A percentile compares a stretch with the other conserved stretches of the same genome.
Conservation (phyloP, 2,797 vertebrate species). For the Leptodactylus fallax region DNA sequence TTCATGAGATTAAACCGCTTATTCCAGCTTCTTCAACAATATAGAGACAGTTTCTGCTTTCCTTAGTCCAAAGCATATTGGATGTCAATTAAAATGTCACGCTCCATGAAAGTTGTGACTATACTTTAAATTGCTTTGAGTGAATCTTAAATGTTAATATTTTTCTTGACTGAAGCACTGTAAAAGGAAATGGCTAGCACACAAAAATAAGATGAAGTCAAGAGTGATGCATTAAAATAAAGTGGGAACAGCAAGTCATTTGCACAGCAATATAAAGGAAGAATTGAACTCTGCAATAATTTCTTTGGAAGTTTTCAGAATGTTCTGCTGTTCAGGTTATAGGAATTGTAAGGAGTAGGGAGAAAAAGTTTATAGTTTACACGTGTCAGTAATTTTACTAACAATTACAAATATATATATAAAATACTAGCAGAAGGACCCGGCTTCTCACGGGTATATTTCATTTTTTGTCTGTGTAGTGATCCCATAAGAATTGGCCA, state of each 20-base stretch:
- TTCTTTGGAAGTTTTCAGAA: not conserved
- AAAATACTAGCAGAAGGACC: no score
- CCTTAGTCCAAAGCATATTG: constrained; percentile 36
- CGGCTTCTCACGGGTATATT: no score
- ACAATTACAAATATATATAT: no score
- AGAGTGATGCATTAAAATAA: not conserved
- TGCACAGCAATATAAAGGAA: not conserved
- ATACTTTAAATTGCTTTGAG: constrained; percentile 37
- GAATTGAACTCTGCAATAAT: not conserved
- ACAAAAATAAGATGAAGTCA: not conserved
- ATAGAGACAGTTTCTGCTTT: constrained; percentile 39
- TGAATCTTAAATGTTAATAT: constrained; percentile 43
- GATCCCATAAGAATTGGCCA: no score
- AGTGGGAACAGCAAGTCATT: not conserved
- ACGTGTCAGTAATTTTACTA: not conserved
- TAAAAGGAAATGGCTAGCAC: constrained; percentile 51
- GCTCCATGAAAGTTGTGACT: constrained; percentile 54
- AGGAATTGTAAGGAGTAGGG: no score
- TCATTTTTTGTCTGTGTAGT: no score
- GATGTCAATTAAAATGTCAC: constrained; percentile 62
- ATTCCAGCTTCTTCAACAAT: constrained; percentile 50
- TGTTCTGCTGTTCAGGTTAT: not conserved
- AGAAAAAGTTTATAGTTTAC: not conserved
- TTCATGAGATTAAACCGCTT: constrained; percentile 41
- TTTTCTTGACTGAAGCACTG: constrained; percentile 33